Base-by-base conservation (phyloP, 1,140 invertebrate species). In the Sitobion miscanthi region DNA sequence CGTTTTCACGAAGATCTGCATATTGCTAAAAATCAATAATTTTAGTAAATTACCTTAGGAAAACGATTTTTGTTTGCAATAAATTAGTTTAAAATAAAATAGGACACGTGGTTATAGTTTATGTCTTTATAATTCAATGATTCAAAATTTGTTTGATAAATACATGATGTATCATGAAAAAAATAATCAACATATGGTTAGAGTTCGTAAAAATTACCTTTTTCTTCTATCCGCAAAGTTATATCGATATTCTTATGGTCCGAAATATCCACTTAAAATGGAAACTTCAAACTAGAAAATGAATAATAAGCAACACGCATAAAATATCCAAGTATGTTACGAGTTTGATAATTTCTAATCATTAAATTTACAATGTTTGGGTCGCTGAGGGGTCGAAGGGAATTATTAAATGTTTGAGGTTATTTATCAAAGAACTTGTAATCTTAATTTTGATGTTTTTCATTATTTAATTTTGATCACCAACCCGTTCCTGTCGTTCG, bases 1-100 rank as follows among this genome's bases (percentile, higher is more conserved):
- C 94, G 98, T 98, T 95, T 98, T 98, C n/a, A 99, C 98, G 95
- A 99, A 99, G 95, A 99, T 98, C 96, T 99, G 98, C 98, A 99
- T 99, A 93, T 94, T 94, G 57, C 86, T 93, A 35, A n/a, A 93
- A 52, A 69, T n/a, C 30, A 93, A 30, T 47, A 52, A 91, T 57
- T 94, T 94, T 49, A 69, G 92, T 11, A 25, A 91, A 62, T 14
- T 42, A 90, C 0, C 6, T 6, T 4, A 42, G 20, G 25, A 57
- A 89, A 25, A 89, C 25, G 2, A 4, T 38, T 89, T 88, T 35
- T 52, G 0, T 25, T 54, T 4, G n/a, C 2, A 89, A 54, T 89
- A 52, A 35, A 69, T 2, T 30, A 90, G 5, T 69, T 17, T 47
- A 69, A 42, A 90, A n/a, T 21, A 4, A 49, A 69, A 49, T 20